phyloP scores from a whole-genome alignment of 2,113 vertebrate species.

The Vireo altiloquus region DNA sequence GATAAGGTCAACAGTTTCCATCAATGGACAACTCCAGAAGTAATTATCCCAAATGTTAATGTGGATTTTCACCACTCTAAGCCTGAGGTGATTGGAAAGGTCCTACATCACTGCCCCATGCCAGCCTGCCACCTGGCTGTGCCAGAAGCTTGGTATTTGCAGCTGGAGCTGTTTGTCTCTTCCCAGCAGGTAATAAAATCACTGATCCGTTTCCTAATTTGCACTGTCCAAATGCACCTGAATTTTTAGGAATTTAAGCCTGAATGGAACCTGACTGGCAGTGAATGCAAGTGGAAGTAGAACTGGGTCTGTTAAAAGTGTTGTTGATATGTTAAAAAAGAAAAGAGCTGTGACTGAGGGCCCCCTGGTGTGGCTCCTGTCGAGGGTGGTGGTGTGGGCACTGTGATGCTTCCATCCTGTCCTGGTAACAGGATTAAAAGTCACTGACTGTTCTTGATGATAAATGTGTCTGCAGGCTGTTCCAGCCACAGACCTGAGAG shows the following conservation, averaged over 20 bases:
- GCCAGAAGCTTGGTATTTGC: neutral
- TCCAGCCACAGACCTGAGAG: neutral
- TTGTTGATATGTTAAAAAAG: neutral
- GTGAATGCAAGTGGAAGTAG: neutral
- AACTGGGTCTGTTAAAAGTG: neutral
- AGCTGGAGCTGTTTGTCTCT: neutral
- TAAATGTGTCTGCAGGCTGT: neutral
- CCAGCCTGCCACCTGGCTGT: neutral
- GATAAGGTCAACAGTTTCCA: neutral
- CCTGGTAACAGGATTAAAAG: neutral
- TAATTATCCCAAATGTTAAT: neutral
- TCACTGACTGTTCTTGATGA: neutral
- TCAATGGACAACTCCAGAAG: neutral
- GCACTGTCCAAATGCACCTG: neutral
- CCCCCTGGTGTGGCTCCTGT: neutral
- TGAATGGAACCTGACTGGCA: neutral
- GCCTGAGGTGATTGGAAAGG: neutral
- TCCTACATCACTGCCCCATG: neutral
- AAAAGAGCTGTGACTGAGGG: neutral
- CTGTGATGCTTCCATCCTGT: neutral
- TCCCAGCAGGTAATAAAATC: neutral
- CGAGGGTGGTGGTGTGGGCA: neutral
- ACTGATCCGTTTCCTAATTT: neutral
- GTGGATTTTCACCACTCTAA: neutral
- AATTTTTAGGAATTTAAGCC: conserved; percentile 3